A percentile compares a stretch with the other conserved stretches of the same genome.
Conservation (phyloP, 2,888 invertebrate genomes). For the Zelleria hepariella region DNA sequence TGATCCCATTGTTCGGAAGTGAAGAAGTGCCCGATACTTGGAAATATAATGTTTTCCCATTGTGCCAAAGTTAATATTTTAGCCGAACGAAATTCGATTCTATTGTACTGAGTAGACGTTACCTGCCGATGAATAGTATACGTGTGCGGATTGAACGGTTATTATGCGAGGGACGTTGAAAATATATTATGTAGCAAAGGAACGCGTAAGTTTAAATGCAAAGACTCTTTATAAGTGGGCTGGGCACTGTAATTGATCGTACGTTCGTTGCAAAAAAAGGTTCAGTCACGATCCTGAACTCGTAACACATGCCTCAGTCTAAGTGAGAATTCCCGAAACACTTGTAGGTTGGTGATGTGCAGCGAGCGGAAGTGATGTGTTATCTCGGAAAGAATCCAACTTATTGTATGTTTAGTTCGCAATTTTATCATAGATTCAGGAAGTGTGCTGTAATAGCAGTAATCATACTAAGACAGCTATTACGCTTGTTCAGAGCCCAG, state of each 20-base stretch:
- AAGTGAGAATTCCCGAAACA: background rate
- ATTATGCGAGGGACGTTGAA: conserved; percentile 38
- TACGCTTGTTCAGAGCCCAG: background rate
- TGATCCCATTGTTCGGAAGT: conserved; percentile 67
- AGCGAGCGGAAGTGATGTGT: no score
- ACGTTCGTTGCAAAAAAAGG: conserved; percentile 27
- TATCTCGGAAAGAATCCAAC: no score
- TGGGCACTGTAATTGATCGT: conserved; percentile 56
- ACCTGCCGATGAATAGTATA: conserved; percentile 53
- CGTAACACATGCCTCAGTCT: background rate
- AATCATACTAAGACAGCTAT: background rate
- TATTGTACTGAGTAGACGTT: conserved; percentile 50
- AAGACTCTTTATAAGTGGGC: conserved; percentile 42
- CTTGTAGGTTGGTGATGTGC: background rate
- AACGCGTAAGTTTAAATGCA: conserved; percentile 33
- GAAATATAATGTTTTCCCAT: conserved; percentile 64
- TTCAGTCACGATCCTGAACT: background rate
- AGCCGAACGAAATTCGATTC: conserved; percentile 57
- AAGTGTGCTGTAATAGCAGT: background rate
- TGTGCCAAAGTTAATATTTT: conserved; percentile 68
- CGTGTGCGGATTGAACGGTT: conserved; percentile 52
- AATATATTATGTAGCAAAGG: conserved; percentile 36
- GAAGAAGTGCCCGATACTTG: conserved; percentile 64
- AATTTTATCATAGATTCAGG: background rate
- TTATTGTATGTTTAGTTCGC: background rate